Evolutionary conservation across 2,113 vertebrate genomes (phyloP), one percentile per base, ranked within the genome.

Genomic region (Albula glossodonta): DNA sequence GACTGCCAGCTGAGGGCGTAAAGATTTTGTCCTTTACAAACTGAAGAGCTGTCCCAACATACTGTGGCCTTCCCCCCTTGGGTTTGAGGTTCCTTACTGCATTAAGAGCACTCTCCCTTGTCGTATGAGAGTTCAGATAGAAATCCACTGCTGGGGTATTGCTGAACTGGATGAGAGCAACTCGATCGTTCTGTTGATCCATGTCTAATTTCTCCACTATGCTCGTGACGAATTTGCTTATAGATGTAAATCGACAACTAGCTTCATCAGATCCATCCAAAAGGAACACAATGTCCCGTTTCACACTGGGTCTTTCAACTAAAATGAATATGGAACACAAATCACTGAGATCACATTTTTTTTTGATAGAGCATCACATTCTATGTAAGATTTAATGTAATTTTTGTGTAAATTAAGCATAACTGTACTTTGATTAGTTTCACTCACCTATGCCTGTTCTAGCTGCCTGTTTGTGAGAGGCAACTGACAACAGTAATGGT

Each of bases 221-320:
- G 83, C 86, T 91, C 41, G 83, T 89, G 83, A 95, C 89, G 92
- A 96, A 96, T 52, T 92, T 90, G 60, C 88, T 82, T 86, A 96
- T 89, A 22, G 88, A 88, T 87, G 89, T 83, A 83, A 95, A 96
- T 87, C 78, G 91, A 86, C 66, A 93, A 70, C 91, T 92, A 48
- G 90, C 85, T 84, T 94, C 93, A 90, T 96, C 95, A 50, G 95
- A 95, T 82, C 94, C 94, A 92, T 96, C 95, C 90, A 96, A 90
- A 82, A 96, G 94, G 88, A 96, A 96, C 2, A 95, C 94, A 89
- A 96, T 91, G 86, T 96, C 92, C 91, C 92, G 93, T 78, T 91
- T 91, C 5, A 80, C 51, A 49, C 13, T 89, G 50, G 89, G 79
- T 5, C 41, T 90, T 89, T 90, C 84, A 86, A 90, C 93, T 95